phyloP scores from a whole-genome alignment of 2,888 invertebrate species.

The Spilarctia lutea region DNA sequence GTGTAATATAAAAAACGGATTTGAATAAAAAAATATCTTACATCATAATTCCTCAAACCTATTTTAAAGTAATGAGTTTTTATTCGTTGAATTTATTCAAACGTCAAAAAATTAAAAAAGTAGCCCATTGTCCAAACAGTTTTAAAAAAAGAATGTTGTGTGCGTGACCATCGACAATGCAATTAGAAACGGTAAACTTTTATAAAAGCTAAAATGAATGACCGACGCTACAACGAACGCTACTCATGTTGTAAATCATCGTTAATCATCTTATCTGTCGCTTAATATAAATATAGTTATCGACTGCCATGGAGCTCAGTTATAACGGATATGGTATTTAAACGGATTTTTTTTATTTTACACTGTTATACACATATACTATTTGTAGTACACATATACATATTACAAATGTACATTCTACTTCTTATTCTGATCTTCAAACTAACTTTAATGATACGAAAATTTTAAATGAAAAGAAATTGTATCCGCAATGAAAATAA shows the following conservation, averaged over 20 bases:
- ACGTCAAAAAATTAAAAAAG: not conserved
- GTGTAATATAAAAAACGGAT: not conserved
- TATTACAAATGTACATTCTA: too few relatives aligned
- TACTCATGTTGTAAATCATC: slow-evolving; percentile 53
- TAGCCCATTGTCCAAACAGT: not conserved
- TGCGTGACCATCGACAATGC: slow-evolving; percentile 53
- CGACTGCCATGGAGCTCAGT: not conserved
- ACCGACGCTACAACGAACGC: slow-evolving; percentile 40
- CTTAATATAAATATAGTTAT: slow-evolving; percentile 27
- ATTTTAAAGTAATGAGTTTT: too few relatives aligned
- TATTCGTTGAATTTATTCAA: not conserved
- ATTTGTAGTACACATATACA: too few relatives aligned
- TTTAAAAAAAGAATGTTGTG: slow-evolving; percentile 18
- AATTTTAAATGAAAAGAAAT: not conserved
- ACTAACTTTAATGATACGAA: too few relatives aligned
- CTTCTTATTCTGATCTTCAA: too few relatives aligned
- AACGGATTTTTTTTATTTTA: too few relatives aligned
- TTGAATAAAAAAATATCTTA: not conserved
- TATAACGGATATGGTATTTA: slow-evolving; percentile 3
- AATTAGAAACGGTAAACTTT: slow-evolving; percentile 55
- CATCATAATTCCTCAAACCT: not conserved
- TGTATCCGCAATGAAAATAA: too few relatives aligned
- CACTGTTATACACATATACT: too few relatives aligned
- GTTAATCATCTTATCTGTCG: slow-evolving; percentile 67
- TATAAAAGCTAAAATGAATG: slow-evolving; percentile 45